Base-by-base conservation (phyloP, 1,140 invertebrate species). In the Brachionus rubens region DNA sequence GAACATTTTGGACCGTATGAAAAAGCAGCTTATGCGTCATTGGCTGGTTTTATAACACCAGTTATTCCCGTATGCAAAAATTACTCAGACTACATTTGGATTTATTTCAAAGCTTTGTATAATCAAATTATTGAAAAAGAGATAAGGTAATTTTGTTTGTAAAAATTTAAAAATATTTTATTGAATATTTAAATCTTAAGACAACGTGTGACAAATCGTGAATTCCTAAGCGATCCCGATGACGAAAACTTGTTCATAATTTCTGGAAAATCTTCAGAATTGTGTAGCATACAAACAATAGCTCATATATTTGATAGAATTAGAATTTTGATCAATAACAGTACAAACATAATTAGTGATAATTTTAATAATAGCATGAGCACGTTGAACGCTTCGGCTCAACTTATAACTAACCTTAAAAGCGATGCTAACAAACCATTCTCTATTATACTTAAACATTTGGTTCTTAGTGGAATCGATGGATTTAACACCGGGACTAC, bases 71-170 rank as follows among this genome's bases (percentile, higher is more conserved):
- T 91, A 0, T 91, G 92, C 77, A 85, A 86, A 9, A 89, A 88
- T 14, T 96, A 93, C 93, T 89, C 92, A 81, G 94, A 98, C 84
- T 86, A 90, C 70, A 83, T 96, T 10, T 97, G 94, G 94, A 91
- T 92, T 9, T 90, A 93, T 81, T 87, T 93, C 77, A 90, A 90
- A 80, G 88, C 89, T 0, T 88, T 92, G 78, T 89, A 96, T 76
- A 93, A 96, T 82, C 88, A 91, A 14, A 87, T 89, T 77, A 91
- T 96, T 1, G 94, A 96, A 80, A 86, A 87, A 77, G 89, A 91
- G 82, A 81, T 91, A 36, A 62, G 50, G 62, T 50, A 65, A 68
- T 40, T 46, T 43, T 30, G 24, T 33, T 21, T 33, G 7, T 10
- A 59, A 65, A 5, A 41, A 43, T 43, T 43, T 12, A 21, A 30